Percentiles rank a stretch among this genome's conserved stretches.
These are phyloP conservation scores for Lepus oiostolus DNA, from an alignment of 2,797 vertebrate genomes.

Conservation along the genomic window DNA sequence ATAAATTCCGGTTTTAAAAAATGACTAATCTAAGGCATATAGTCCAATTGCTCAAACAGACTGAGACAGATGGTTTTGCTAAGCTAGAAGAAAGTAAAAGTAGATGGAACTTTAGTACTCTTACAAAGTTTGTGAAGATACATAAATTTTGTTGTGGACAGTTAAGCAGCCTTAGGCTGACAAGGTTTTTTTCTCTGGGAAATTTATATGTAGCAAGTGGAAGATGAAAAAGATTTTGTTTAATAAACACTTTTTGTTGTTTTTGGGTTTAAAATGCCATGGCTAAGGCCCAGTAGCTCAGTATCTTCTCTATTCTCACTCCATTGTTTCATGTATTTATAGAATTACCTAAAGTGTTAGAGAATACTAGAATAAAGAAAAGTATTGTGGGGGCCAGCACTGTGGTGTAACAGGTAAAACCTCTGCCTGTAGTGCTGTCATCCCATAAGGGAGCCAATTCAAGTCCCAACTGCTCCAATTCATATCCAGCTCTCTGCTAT, in stretches of 20 bases:
- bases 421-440: too few species aligned
- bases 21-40: neutral
- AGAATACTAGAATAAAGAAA: neutral
- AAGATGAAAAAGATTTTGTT: neutral
- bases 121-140: neutral
- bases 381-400: neutral
- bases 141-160: neutral
- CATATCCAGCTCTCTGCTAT: too few species aligned
- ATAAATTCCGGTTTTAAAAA: too few species aligned
- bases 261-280: neutral
- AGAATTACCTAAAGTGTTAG: neutral
- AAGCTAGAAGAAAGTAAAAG: neutral
- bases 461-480: too few species aligned
- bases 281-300: neutral
- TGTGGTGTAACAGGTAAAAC: too few species aligned
- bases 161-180: neutral
- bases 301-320: rapidly evolving
- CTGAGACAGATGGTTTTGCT: neutral
- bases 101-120: neutral
- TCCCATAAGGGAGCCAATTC: too few species aligned
- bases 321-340: neutral
- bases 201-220: neutral
- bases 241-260: neutral
- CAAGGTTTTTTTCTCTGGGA: neutral
- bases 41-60: neutral